Evolutionary conservation across 2,888 invertebrate genomes (phyloP), one percentile per base, ranked within the genome.

Genomic region (Crepidodera aurea): DNA sequence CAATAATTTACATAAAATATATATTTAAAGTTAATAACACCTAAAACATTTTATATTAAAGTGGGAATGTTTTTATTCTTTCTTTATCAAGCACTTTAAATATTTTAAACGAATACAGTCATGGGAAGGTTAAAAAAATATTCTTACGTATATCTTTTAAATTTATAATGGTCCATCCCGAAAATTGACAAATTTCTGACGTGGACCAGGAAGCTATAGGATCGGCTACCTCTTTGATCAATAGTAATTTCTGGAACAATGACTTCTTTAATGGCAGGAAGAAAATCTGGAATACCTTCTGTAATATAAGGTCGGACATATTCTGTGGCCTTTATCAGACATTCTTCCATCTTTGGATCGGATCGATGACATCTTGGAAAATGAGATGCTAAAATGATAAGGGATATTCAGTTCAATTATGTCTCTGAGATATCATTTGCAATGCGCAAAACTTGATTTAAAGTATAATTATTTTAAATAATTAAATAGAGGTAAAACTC

Each of bases 331-430:
- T 64, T 48, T 10, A 66, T 10, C 1, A 66, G 44, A 37, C 66
- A 66, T 50, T 61, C 54, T 10, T 64, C 42, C 19, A 66, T 7
- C 7, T 66, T 48, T 34, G 66, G 61, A 32, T 56, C 56, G 2
- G 42, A 44, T 25, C 64, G 58, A 18, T 40, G 58, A 53, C 66
- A 66, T 64, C 59, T 64, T 12, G 66, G 66, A 48, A 66, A 66
- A 55, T 57, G 7, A 7, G 57, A 2, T 13, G 66, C 66, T 66
- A 51, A 32, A 59, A 54, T 19, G 16, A 40, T 32, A n/a, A 8
- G 32, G 32, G 8, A 32, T n/a, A n/a, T n/a, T n/a, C 7, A 6
- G 7, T 27, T 27, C 7, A 27, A 27, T 27, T 7, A 7, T 27
- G 7, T 6, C 4, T 27, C 27, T 27, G 7, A 27, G 27, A 27